Conservation (phyloP, 2,888 invertebrate genomes). For the Lycophotia porphyrea region DNA sequence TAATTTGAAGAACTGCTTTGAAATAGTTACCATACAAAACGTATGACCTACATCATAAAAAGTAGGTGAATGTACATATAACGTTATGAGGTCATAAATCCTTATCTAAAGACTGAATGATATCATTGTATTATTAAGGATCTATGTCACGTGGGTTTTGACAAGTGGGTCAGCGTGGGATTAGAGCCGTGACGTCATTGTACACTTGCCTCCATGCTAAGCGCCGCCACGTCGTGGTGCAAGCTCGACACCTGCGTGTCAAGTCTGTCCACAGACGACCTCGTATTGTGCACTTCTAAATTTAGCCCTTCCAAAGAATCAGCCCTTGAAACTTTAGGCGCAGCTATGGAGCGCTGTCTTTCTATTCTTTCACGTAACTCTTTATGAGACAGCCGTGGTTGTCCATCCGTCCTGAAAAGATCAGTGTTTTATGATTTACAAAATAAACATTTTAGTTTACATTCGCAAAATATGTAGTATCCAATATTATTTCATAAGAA, state of each 20-base stretch:
- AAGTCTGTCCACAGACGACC: constrained; percentile 92
- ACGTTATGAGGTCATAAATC: constrained; percentile 44
- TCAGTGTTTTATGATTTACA: background rate
- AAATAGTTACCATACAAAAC: constrained; percentile 17
- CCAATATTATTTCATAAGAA: constrained; percentile 26
- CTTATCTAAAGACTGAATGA: constrained; percentile 59
- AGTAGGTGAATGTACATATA: constrained; percentile 11
- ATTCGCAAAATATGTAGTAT: constrained; percentile 9
- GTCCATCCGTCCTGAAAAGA: constrained; percentile 80
- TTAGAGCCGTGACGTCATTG: constrained; percentile 53
- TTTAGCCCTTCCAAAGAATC: constrained; percentile 92
- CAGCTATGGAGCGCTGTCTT: constrained; percentile 91
- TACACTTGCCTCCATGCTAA: constrained; percentile 93
- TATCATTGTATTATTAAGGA: constrained; percentile 59
- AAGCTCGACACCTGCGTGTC: constrained; percentile 95
- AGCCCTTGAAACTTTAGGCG: constrained; percentile 88
- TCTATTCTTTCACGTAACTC: constrained; percentile 92
- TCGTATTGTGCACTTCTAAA: constrained; percentile 89
- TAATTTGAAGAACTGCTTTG: constrained; percentile 12
- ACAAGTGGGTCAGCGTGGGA: constrained; percentile 33
- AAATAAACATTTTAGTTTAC: constrained; percentile 23
- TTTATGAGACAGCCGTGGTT: constrained; percentile 82
- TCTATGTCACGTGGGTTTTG: constrained; percentile 37
- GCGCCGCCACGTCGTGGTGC: constrained; percentile 96
- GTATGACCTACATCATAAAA: constrained; percentile 14